phyloP scores from a whole-genome alignment of 2,888 invertebrate genomes.

The Phengaris alcon region DNA sequence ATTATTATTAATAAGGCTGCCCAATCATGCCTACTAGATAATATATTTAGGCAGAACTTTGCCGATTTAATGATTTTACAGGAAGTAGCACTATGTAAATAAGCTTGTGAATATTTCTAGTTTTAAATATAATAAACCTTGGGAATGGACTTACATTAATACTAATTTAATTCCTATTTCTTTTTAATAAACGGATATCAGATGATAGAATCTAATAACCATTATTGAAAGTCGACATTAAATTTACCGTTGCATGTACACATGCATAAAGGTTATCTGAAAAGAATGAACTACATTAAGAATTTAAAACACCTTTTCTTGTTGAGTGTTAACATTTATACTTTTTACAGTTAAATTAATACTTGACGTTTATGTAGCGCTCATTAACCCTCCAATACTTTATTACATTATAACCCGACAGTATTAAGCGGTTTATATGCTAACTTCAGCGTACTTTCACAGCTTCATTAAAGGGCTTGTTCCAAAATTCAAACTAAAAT shows the following conservation, averaged over 20 bases:
- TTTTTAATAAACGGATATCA: not conserved
- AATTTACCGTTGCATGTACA: not conserved
- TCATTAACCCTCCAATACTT: not conserved
- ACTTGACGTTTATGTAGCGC: not conserved
- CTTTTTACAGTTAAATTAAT: conserved; percentile 2
- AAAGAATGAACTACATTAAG: conserved; percentile 1
- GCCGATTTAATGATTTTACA: not conserved
- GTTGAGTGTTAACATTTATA: conserved; percentile 7
- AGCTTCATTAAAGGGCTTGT: not conserved
- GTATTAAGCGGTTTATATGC: not conserved
- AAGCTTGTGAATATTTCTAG: not conserved
- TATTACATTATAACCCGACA: not conserved
- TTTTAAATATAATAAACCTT: not conserved
- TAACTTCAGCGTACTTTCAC: not conserved
- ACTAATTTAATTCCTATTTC: not conserved
- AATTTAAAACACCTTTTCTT: conserved; percentile 20
- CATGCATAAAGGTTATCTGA: conserved; percentile 1
- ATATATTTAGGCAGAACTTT: not conserved
- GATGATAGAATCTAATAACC: not conserved
- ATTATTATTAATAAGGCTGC: not conserved
- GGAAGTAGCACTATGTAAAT: conserved; percentile 3
- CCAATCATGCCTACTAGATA: not conserved
- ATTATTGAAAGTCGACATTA: not conserved
- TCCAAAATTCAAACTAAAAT: too few species aligned
- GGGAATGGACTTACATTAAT: not conserved